Percentiles rank a stretch among this genome's conserved stretches.
Evolutionary conservation across 2,888 invertebrate genomes (phyloP).

Genomic region (Mythimna vitellina): DNA sequence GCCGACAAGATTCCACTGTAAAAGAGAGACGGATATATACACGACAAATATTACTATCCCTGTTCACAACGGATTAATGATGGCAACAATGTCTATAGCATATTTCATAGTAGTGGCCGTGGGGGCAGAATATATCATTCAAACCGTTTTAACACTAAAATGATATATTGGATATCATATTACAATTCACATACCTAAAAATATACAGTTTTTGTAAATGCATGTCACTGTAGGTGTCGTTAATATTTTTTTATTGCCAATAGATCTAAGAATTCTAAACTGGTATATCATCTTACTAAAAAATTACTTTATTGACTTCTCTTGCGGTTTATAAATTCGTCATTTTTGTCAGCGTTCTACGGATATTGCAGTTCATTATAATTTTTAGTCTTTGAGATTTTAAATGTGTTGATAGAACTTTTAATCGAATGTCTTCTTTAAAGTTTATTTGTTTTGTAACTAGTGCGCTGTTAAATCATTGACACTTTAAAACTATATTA

Average conservation of each 20-base stretch:
- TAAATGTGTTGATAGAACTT: background rate
- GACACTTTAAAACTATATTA: too few relatives aligned
- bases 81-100: background rate
- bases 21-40: background rate
- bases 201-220: conserved; percentile 44
- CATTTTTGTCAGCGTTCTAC: conserved; percentile 14
- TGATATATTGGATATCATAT: conserved; percentile 56
- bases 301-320: conserved; percentile 24
- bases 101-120: background rate
- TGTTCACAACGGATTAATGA: background rate
- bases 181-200: conserved; percentile 28
- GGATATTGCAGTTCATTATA: background rate
- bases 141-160: conserved; percentile 44
- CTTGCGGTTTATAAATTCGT: conserved; percentile 22
- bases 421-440: background rate
- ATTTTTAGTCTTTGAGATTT: background rate
- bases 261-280: conserved; percentile 30
- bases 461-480: too few relatives aligned
- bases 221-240: conserved; percentile 27
- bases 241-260: conserved; percentile 41
- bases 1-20: background rate
- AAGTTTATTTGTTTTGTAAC: too few relatives aligned
- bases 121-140: conserved; percentile 53
- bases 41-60: background rate
- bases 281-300: conserved; percentile 18